Conservation (phyloP, 2,113 vertebrate species). For the Solenodon paradoxus region DNA sequence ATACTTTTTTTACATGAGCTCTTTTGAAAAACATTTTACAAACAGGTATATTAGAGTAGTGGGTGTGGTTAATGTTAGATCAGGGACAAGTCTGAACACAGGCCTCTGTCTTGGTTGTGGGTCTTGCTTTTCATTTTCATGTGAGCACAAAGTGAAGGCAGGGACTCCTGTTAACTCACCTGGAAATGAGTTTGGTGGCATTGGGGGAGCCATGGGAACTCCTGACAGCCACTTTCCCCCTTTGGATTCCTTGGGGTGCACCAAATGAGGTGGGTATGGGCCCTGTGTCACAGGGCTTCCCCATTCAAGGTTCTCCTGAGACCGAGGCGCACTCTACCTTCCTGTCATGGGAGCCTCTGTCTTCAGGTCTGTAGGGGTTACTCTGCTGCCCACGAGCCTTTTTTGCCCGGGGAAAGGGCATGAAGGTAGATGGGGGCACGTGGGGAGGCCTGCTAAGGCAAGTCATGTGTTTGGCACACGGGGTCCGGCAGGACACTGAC, state of each 20-base stretch:
- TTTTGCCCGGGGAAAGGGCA: background rate
- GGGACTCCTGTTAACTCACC: background rate
- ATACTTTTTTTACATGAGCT: constrained; percentile 74
- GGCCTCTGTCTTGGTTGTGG: constrained; percentile 68
- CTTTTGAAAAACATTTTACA: constrained; percentile 55
- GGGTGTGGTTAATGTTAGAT: constrained; percentile 77
- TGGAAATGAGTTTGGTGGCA: background rate
- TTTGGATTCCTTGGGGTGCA: constrained; percentile 67
- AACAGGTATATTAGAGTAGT: constrained; percentile 51
- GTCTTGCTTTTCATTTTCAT: constrained; percentile 28
- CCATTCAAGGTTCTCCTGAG: background rate
- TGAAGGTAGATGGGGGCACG: fast-evolving
- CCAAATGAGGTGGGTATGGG: background rate
- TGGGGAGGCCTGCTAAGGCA: fast-evolving
- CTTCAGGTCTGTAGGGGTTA: background rate
- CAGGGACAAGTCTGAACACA: constrained; percentile 78
- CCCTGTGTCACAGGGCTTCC: fast-evolving
- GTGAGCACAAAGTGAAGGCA: background rate
- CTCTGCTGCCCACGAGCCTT: too few relatives aligned
- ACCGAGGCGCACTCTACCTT: background rate
- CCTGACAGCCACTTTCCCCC: constrained; percentile 54
- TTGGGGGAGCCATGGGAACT: background rate
- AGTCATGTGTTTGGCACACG: fast-evolving
- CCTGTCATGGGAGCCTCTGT: background rate
- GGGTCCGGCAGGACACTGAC: background rate